phyloP scores from a whole-genome alignment of 2,888 invertebrate species.

The Lasioglossum malachurum region DNA sequence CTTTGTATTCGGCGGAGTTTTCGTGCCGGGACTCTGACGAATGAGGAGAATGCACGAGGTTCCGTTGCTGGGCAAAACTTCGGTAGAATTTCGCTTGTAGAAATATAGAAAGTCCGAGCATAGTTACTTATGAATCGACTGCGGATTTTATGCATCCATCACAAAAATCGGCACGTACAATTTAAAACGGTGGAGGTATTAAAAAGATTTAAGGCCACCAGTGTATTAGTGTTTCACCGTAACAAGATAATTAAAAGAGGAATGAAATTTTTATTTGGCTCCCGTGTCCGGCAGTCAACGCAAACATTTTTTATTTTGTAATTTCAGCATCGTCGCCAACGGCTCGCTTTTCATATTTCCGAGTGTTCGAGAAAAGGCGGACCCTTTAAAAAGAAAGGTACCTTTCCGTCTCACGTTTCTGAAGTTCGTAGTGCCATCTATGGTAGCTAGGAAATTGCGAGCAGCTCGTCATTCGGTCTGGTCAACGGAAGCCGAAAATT shows the following conservation, averaged over 20 bases:
- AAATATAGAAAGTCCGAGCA: neutral
- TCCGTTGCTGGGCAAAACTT: neutral
- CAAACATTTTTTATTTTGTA: neutral
- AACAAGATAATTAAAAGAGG: too few species aligned
- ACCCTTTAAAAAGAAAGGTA: neutral
- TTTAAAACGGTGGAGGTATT: too few species aligned
- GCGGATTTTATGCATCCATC: too few species aligned
- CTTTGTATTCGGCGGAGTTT: neutral
- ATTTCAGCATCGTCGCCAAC: too few species aligned
- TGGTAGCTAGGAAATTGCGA: neutral
- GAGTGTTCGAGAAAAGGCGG: neutral
- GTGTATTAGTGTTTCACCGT: too few species aligned
- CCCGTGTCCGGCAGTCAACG: too few species aligned
- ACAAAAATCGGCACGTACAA: too few species aligned
- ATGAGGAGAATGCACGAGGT: neutral
- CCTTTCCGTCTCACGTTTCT: neutral
- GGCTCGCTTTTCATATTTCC: neutral
- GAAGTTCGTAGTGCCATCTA: neutral
- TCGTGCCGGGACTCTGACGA: neutral
- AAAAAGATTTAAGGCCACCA: too few species aligned
- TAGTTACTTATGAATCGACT: too few species aligned
- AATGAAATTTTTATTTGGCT: too few species aligned
- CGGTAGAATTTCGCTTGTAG: neutral
- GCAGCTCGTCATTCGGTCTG: neutral
- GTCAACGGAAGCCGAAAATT: conserved; percentile 20